Percentiles rank a stretch among this genome's conserved stretches.
These are phyloP conservation scores for Lochmaea crataegi DNA, from an alignment of 2,888 invertebrate species.

Conservation along the genomic window DNA sequence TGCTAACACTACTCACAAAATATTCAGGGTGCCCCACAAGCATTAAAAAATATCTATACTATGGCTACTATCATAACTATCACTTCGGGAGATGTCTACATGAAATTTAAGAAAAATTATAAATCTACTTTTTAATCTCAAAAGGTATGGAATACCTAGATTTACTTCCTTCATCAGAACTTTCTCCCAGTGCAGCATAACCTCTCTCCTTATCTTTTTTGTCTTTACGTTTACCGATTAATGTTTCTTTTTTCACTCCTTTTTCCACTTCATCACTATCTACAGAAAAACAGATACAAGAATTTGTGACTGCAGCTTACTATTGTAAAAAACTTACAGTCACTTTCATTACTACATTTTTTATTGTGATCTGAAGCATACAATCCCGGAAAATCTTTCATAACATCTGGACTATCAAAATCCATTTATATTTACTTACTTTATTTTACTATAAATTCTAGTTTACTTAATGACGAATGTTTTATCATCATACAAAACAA, in stretches of 20 bases:
- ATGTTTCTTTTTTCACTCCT: conserved; percentile 80
- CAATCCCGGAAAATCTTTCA: conserved; percentile 89
- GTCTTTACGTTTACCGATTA: conserved; percentile 83
- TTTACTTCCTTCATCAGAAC: conserved; percentile 83
- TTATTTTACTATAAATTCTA: conserved; percentile 14
- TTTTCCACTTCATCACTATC: conserved; percentile 88
- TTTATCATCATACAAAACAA: conserved; percentile 1
- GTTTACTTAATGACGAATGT: conserved; percentile 18
- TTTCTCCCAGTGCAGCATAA: conserved; percentile 92
- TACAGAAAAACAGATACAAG: conserved; percentile 58
- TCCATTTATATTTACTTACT: conserved; percentile 69
- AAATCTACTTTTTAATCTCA: background rate
- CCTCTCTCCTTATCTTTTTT: conserved; percentile 89
- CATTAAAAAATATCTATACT: background rate
- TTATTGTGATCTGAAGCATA: conserved; percentile 85
- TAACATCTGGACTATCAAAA: conserved; percentile 89
- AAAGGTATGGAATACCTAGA: conserved; percentile 46
- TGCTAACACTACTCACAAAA: background rate
- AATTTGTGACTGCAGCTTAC: conserved; percentile 20
- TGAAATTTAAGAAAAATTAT: background rate
- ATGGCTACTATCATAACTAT: no score
- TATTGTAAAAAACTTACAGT: conserved; percentile 69
- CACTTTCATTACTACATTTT: conserved; percentile 81
- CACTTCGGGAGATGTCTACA: background rate
- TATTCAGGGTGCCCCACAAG: background rate